Evolutionary conservation across 23 tunicate genomes (phyloP).

Genomic region (Phallusia fumigata): DNA sequence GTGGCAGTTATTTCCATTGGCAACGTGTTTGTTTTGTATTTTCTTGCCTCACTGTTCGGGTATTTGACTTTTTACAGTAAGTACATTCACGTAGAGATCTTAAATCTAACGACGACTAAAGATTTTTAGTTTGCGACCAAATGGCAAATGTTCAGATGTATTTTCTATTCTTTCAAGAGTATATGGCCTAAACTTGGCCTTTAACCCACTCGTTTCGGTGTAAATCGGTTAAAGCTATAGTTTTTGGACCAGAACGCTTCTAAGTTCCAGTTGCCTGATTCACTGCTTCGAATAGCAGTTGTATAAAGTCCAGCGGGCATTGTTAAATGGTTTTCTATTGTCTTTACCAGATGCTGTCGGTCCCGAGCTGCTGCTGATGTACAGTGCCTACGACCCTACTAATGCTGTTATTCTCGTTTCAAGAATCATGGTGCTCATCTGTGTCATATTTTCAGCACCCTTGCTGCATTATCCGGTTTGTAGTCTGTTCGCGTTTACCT

Average conservation of each 20-base stretch:
- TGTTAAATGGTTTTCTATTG: too few species aligned
- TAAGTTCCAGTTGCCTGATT: too few species aligned
- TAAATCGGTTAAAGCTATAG: too few species aligned
- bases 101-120: too few species aligned
- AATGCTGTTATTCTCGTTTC: conserved; percentile 80
- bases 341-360: conserved; percentile 73
- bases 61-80: conserved; percentile 95
- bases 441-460: conserved; percentile 98
- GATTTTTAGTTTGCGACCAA: too few species aligned
- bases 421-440: conserved; percentile 94
- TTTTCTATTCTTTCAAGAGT: too few species aligned
- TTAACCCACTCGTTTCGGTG: too few species aligned
- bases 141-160: too few species aligned
- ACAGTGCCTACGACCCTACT: conserved; percentile 91
- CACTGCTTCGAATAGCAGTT: too few species aligned
- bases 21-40: conserved; percentile 85
- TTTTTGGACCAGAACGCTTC: too few species aligned
- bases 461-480: conserved; percentile 97
- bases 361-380: conserved; percentile 96
- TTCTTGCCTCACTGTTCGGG: conserved; percentile 93
- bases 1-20: conserved; percentile 82
- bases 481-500: not conserved
- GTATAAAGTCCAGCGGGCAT: too few species aligned
- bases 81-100: conserved; percentile 10
- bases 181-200: too few species aligned